phyloP scores from a whole-genome alignment of 2,888 invertebrate species.

The Syrista parreyssii region DNA sequence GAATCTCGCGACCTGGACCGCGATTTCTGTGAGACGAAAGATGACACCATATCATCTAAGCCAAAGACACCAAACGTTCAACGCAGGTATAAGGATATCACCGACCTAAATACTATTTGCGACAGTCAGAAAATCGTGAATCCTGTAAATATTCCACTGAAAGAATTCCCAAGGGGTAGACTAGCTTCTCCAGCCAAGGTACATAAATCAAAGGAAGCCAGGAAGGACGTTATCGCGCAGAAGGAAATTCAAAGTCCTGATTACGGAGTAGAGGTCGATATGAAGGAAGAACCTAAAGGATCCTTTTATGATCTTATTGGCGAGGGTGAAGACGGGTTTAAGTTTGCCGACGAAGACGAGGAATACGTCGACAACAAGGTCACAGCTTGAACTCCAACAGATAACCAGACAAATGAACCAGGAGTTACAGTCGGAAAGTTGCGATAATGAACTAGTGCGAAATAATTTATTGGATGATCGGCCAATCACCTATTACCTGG shows the following conservation, averaged over 20 bases:
- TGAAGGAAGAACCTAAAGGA: conserved; percentile 46
- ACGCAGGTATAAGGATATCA: conserved; percentile 35
- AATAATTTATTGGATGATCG: background rate
- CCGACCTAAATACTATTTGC: conserved; percentile 31
- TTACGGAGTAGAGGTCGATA: conserved; percentile 51
- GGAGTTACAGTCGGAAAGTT: background rate
- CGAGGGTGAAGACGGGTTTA: conserved; percentile 54
- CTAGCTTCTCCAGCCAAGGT: conserved; percentile 47
- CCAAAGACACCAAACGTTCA: conserved; percentile 32
- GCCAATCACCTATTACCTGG: background rate
- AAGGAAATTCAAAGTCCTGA: conserved; percentile 51
- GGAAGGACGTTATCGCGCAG: conserved; percentile 28
- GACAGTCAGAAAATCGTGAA: conserved; percentile 24
- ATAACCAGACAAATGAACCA: background rate
- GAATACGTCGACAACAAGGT: conserved; percentile 57
- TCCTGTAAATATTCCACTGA: conserved; percentile 51
- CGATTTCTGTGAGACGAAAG: conserved; percentile 27
- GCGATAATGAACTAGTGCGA: background rate
- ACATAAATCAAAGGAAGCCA: conserved; percentile 39
- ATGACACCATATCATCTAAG: conserved; percentile 19
- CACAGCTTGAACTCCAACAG: conserved; percentile 32
- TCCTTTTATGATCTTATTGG: conserved; percentile 54
- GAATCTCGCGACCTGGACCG: conserved; percentile 23
- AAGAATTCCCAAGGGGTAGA: conserved; percentile 47
- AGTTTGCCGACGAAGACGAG: conserved; percentile 60